A percentile compares a stretch with the other conserved stretches of the same genome.
phyloP scores from a whole-genome alignment of 2,113 vertebrate species.

The Paedocypris sp. region DNA sequence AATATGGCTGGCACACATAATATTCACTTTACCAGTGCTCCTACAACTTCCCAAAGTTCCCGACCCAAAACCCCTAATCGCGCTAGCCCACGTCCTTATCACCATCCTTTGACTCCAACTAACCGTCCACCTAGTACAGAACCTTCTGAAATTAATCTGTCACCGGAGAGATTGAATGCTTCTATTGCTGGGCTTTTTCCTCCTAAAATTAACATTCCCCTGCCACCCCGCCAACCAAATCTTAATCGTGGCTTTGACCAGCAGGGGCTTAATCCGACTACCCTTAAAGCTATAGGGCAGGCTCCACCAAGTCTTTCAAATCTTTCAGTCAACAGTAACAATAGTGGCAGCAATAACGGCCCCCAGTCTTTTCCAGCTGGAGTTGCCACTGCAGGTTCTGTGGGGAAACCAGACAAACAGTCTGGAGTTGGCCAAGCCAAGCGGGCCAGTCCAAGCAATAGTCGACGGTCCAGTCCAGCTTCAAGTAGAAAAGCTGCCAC shows the following conservation, averaged over 20 bases:
- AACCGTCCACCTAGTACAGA: constrained; percentile 96
- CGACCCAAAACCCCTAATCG: constrained; percentile 94
- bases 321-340: constrained; percentile 49
- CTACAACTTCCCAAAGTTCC: constrained; percentile 82
- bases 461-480: constrained; percentile 85
- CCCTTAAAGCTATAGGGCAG: constrained; percentile 95
- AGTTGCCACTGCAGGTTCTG: constrained; percentile 39
- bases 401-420: constrained; percentile 78
- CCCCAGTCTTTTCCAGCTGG: constrained; percentile 52
- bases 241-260: constrained; percentile 93
- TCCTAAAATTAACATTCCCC: constrained; percentile 96
- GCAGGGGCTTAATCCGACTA: constrained; percentile 95
- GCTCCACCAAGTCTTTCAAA: constrained; percentile 75
- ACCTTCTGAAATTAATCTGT: constrained; percentile 94
- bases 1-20: constrained; percentile 65
- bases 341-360: constrained; percentile 49
- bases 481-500: constrained; percentile 82
- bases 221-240: constrained; percentile 83
- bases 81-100: constrained; percentile 92
- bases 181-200: constrained; percentile 96
- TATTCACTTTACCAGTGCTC: constrained; percentile 82
- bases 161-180: constrained; percentile 93
- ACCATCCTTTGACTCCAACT: constrained; percentile 90
- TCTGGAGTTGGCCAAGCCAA: constrained; percentile 69
- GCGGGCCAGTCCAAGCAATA: constrained; percentile 88